A percentile compares a stretch with the other conserved stretches of the same genome.
phyloP scores from a whole-genome alignment of 2,797 vertebrate genomes.

The Cygnus olor region DNA sequence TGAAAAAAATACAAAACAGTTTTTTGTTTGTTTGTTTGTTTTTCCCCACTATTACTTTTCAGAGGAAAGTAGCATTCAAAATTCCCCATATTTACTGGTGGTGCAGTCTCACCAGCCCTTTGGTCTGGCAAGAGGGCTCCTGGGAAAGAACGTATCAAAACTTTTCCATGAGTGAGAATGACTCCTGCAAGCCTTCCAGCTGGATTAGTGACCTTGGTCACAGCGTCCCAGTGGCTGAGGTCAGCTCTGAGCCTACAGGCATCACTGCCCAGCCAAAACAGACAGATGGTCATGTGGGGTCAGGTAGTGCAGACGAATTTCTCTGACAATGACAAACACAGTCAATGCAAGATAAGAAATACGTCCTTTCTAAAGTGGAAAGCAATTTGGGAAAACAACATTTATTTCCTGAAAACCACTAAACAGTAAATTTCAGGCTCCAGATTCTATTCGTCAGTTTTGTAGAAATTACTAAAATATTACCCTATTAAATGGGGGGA shows the following conservation, averaged over 20 bases:
- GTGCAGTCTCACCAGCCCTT: not conserved
- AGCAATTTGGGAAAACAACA: not conserved
- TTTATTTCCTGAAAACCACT: not conserved
- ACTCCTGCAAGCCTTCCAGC: conserved; percentile 2
- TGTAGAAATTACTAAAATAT: not conserved
- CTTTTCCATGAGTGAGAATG: not conserved
- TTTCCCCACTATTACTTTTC: not conserved
- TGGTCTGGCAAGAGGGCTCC: not conserved
- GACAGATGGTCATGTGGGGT: conserved; percentile 51
- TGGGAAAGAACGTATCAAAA: not conserved
- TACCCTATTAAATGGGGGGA: not conserved
- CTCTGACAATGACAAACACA: conserved; percentile 8
- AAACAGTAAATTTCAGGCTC: not conserved
- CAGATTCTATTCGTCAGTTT: not conserved
- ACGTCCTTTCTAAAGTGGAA: not conserved
- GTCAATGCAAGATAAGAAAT: not conserved
- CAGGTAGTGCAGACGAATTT: conserved; percentile 24
- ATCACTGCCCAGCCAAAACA: conserved; percentile 39
- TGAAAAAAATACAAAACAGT: not conserved
- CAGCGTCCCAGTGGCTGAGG: not conserved
- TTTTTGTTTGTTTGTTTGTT: not conserved
- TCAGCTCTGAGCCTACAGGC: conserved; percentile 10
- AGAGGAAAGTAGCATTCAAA: not conserved
- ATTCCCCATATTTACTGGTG: not conserved
- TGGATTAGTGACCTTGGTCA: conserved; percentile 4